A percentile compares a stretch with the other conserved stretches of the same genome.
These are phyloP conservation scores for Cerastis rubricosa DNA, from an alignment of 2,888 invertebrate species.

Conservation along the genomic window DNA sequence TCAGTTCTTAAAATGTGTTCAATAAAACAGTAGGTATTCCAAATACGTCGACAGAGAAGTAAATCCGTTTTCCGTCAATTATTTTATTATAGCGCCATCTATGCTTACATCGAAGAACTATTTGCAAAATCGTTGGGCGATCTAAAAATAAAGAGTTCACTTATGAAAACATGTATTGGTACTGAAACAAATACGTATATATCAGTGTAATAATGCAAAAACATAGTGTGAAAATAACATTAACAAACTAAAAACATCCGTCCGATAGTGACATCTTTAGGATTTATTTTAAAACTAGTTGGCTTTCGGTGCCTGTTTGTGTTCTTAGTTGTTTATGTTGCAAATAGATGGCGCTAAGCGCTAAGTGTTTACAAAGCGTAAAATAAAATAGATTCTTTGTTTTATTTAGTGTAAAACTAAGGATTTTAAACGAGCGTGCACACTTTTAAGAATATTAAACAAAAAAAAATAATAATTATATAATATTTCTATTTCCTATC, in stretches of 20 bases:
- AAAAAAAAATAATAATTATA: too few species aligned
- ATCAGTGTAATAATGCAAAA: too few species aligned
- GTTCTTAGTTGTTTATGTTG: background rate
- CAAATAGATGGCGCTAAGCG: constrained; percentile 39
- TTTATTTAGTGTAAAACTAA: background rate
- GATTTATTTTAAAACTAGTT: background rate
- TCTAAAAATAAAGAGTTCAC: background rate
- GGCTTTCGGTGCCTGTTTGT: background rate
- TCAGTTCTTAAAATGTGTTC: background rate
- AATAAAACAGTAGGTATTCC: background rate
- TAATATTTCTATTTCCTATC: background rate
- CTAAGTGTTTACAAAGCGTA: background rate
- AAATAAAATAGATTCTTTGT: background rate
- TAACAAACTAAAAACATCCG: background rate
- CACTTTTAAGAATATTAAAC: background rate
- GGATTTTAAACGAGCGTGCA: background rate
- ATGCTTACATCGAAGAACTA: background rate
- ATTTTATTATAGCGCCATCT: constrained; percentile 54
- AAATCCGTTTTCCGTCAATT: background rate
- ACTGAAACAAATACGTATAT: background rate
- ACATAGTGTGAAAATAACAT: background rate
- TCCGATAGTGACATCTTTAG: constrained; percentile 36
- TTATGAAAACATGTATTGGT: background rate
- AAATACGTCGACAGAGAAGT: background rate
- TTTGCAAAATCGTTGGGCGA: background rate